Base-by-base conservation (phyloP, 37 sponge, comb jelly and placozoan species). In the Aplysina aerophoba region DNA sequence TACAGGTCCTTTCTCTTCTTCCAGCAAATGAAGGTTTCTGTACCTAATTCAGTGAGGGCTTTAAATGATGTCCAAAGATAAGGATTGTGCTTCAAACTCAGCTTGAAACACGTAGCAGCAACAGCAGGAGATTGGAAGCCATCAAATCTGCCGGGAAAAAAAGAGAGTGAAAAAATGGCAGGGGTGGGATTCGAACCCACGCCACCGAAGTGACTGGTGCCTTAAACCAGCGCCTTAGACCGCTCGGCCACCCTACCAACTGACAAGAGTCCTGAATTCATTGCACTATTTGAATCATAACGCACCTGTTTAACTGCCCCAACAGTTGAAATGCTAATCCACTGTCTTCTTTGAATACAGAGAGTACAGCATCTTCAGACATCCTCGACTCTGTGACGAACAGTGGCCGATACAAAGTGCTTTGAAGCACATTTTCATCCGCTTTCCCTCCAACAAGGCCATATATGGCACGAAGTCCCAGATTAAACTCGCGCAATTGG, bases 51-150 rank as follows among this genome's bases (percentile, higher is more conserved):
- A 88, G 90, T 92, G 14, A 97, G 88, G 14, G 82, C 81, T 66
- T 91, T 79, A 59, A 88, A 94, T 15, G 93, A 90, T 27, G 93
- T 88, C 97, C 97, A 97, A 36, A 97, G 77, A 73, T 88, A 91
- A 15, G 97, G 97, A 64, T 97, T 97, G 53, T 78, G 74, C 80
- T 89, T 91, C 31, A 97, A 85, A 60, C 91, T 86, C 16, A 56
- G 57, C 24, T 75, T 63, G 82, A 89, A 97, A n/a, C 64, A 62
- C 64, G 11, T 62, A 2, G 5, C 28, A 62, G 64, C 55, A 50
- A n/a, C 84, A 3, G 17, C 1, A 14, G 50, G 50, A 44, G 50
- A 3, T 11, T 44, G 6, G 50, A 3, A 44, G 8, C 6, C 50
- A 44, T 44, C 50, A 44, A 44, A 44, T 44, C 50, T 44, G 8